phyloP scores from a whole-genome alignment of 2,888 invertebrate species.

The Rosalia funebris region DNA sequence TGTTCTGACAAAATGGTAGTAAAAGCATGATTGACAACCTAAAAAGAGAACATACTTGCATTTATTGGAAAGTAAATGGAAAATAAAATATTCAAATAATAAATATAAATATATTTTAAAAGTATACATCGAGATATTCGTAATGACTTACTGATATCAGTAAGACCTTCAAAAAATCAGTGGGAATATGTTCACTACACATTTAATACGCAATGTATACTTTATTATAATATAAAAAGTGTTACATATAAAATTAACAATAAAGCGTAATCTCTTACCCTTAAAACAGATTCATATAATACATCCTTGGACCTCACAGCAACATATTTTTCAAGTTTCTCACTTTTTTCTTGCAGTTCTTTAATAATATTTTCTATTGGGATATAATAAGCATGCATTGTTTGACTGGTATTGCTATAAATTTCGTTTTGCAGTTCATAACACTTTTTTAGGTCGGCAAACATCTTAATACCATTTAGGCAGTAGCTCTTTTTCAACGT shows the following conservation, averaged over 20 bases:
- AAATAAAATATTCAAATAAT: neutral
- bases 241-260: no score
- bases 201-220: no score
- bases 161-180: no score
- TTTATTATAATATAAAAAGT: no score
- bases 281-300: constrained; percentile 66
- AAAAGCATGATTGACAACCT: constrained; percentile 52
- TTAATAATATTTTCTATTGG: constrained; percentile 62
- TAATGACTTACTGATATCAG: no score
- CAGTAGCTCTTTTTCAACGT: constrained; percentile 77
- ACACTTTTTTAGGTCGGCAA: constrained; percentile 68
- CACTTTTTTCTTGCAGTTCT: constrained; percentile 46
- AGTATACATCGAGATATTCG: no score
- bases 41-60: no score
- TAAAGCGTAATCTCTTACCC: no score
- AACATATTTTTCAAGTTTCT: constrained; percentile 66
- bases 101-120: neutral
- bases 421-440: constrained; percentile 68
- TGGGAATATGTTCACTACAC: no score
- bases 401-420: constrained; percentile 58
- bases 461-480: constrained; percentile 73
- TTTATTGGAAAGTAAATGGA: neutral
- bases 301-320: constrained; percentile 68
- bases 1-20: constrained; percentile 46
- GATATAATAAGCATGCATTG: constrained; percentile 65